A percentile compares a stretch with the other conserved stretches of the same genome.
Conservation (phyloP, 2,797 vertebrate species). For the Loriculus beryllinus region DNA sequence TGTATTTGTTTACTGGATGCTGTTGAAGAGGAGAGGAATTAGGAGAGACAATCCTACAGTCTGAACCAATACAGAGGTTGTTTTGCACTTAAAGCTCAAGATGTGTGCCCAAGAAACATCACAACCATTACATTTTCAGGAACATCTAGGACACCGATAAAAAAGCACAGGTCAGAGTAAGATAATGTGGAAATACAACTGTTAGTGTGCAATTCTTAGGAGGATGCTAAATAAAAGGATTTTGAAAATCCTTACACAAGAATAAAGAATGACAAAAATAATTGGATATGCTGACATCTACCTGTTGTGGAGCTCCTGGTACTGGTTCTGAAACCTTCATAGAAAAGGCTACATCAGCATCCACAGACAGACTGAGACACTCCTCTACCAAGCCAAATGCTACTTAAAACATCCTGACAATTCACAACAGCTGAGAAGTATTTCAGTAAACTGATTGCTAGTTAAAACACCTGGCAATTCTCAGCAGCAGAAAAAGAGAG, state of each 20-base stretch:
- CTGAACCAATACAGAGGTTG: background rate
- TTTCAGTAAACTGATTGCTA: background rate
- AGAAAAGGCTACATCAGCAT: background rate
- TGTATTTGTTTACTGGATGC: background rate
- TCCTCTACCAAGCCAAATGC: background rate
- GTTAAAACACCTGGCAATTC: background rate
- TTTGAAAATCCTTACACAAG: background rate
- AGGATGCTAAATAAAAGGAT: background rate
- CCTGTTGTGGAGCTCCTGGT: background rate
- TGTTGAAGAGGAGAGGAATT: background rate
- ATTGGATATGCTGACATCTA: background rate
- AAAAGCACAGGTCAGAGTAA: background rate
- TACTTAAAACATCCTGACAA: background rate
- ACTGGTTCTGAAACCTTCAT: background rate
- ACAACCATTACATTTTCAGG: background rate
- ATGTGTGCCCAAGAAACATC: background rate
- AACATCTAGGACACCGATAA: background rate
- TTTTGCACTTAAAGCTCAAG: background rate
- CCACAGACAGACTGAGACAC: background rate
- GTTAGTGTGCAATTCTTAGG: background rate
- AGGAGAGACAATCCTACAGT: background rate
- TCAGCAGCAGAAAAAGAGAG: background rate
- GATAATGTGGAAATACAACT: background rate
- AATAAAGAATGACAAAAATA: background rate
- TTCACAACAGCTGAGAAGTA: background rate